Percentiles rank a stretch among this genome's conserved stretches.
Conservation (phyloP, 2,888 invertebrate genomes). For the Selenia dentaria region DNA sequence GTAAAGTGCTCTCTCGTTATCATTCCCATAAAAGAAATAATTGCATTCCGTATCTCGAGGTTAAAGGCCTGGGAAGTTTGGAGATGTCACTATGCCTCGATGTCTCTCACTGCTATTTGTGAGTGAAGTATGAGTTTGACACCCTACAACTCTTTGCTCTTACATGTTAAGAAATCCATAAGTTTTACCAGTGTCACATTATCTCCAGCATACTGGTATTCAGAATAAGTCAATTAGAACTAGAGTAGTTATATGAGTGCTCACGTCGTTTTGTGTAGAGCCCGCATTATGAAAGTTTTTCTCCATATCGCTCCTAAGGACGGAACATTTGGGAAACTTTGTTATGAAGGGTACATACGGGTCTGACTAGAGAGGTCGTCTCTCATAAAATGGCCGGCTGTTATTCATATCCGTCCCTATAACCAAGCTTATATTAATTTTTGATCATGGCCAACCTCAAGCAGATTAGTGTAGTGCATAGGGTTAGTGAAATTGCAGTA, state of each 20-base stretch:
- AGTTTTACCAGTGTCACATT: not conserved
- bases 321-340: constrained; percentile 32
- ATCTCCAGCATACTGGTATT: constrained; percentile 6
- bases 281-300: constrained; percentile 41
- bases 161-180: no score
- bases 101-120: constrained; percentile 91
- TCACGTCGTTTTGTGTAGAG: constrained; percentile 8
- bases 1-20: constrained; percentile 90
- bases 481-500: no score
- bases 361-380: constrained; percentile 6
- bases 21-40: constrained; percentile 94
- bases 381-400: no score
- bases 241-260: constrained; percentile 18
- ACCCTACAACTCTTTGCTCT: no score
- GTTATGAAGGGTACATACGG: constrained; percentile 29
- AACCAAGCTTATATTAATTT: no score
- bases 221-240: constrained; percentile 17
- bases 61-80: constrained; percentile 96
- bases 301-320: constrained; percentile 28
- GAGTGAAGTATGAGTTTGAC: no score
- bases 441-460: no score
- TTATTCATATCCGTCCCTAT: no score
- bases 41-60: constrained; percentile 96
- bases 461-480: no score
- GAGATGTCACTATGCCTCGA: constrained; percentile 93